phyloP scores from a whole-genome alignment of 2,797 vertebrate species.

The Morelia viridis region DNA sequence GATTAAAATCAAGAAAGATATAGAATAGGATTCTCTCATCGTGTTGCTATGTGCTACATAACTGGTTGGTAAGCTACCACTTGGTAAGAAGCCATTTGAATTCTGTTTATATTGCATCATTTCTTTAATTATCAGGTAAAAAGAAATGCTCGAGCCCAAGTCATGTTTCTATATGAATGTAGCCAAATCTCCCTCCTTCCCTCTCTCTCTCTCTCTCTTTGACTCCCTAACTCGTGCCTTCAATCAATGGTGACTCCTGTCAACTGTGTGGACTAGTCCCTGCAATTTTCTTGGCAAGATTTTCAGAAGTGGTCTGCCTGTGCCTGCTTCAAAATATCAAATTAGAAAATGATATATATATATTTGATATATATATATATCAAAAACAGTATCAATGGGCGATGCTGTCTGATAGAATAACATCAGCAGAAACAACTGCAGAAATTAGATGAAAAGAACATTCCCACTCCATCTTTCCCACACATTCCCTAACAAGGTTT shows the following conservation, averaged over 20 bases:
- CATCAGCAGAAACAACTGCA: not conserved
- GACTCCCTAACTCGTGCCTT: not conserved
- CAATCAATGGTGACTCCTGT: not conserved
- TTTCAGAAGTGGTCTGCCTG: not conserved
- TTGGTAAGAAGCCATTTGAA: not conserved
- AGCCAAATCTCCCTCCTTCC: not conserved
- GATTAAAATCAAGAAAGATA: not conserved
- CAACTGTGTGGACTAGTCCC: not conserved
- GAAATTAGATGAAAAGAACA: not conserved
- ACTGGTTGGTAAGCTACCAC: not conserved
- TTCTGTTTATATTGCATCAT: not conserved
- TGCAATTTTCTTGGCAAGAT: not conserved
- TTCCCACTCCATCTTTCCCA: constrained; percentile 20
- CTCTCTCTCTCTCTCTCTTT: too few species aligned
- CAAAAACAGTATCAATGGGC: not conserved
- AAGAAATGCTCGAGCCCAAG: not conserved
- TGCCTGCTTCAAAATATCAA: not conserved
- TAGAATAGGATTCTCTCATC: not conserved
- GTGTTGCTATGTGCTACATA: not conserved
- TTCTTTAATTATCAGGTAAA: not conserved
- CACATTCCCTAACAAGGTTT: not conserved
- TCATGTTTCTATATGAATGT: not conserved
- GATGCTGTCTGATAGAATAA: not conserved
- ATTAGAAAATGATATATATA: not conserved
- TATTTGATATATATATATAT: not conserved